Conservation (phyloP, 1,140 invertebrate species). For the Asbolus verrucosus region DNA sequence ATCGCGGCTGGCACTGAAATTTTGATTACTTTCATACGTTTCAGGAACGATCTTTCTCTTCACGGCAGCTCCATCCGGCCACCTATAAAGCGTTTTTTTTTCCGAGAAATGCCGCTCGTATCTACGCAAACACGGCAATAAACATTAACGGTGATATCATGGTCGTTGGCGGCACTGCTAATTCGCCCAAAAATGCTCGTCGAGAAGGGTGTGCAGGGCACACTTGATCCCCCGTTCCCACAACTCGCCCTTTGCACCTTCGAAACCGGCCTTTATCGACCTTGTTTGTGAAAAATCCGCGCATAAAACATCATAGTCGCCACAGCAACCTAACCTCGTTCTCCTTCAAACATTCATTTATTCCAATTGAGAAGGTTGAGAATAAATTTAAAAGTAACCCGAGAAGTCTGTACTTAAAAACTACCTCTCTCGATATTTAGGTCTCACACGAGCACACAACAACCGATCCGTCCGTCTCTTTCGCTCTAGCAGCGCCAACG, state of each 20-base stretch:
- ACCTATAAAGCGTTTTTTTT: too few species aligned
- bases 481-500: not conserved
- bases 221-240: too few species aligned
- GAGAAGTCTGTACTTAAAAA: conserved; percentile 44
- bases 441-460: conserved; percentile 21
- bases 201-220: too few species aligned
- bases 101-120: too few species aligned
- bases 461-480: conserved; percentile 18
- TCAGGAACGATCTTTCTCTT: too few species aligned
- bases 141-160: too few species aligned
- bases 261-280: not conserved
- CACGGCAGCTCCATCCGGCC: too few species aligned
- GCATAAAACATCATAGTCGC: not conserved
- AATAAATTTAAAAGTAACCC: conserved; percentile 45
- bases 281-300: conserved; percentile 3
- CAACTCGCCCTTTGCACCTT: not conserved
- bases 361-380: conserved; percentile 42
- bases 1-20: not conserved
- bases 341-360: conserved; percentile 41
- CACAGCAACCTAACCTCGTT: not conserved
- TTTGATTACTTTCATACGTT: too few species aligned
- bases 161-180: too few species aligned
- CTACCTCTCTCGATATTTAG: conserved; percentile 32
- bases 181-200: too few species aligned
- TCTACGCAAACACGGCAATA: too few species aligned